A percentile compares a stretch with the other conserved stretches of the same genome.
These are phyloP conservation scores for Agrochola circellaris DNA, from an alignment of 2,888 invertebrate species.

Conservation along the genomic window DNA sequence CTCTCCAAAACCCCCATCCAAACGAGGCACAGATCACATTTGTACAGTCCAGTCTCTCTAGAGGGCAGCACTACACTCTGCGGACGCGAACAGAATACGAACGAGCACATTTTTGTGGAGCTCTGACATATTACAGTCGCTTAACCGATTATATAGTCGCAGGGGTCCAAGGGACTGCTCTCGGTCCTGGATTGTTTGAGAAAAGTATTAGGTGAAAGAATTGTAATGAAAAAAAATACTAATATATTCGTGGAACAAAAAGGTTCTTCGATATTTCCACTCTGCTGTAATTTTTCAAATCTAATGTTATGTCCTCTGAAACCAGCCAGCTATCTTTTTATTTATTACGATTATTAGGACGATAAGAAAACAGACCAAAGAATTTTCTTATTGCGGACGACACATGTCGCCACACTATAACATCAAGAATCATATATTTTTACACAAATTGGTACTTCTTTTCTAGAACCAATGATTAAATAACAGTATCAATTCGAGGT, in stretches of 20 bases:
- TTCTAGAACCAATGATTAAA: not conserved
- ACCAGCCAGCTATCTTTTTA: not conserved
- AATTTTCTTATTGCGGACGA: not conserved
- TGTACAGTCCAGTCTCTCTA: conserved; percentile 47
- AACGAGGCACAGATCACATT: conserved; percentile 47
- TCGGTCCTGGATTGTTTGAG: conserved; percentile 16
- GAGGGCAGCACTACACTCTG: conserved; percentile 46
- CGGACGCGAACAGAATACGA: conserved; percentile 57
- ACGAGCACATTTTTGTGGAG: conserved; percentile 47
- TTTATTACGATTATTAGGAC: not conserved
- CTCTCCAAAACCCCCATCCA: conserved; percentile 4
- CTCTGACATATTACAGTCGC: conserved; percentile 59
- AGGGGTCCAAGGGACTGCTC: conserved; percentile 20
- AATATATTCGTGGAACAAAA: not conserved
- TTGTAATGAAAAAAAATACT: not conserved
- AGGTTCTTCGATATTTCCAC: not conserved
- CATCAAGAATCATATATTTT: not conserved
- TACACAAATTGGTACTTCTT: not conserved
- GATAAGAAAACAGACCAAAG: not conserved
- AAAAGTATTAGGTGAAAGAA: conserved; percentile 3
- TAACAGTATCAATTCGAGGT: not conserved
- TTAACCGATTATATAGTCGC: conserved; percentile 54
- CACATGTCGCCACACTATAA: not conserved
- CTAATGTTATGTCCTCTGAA: not conserved
- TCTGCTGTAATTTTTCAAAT: not conserved